A percentile compares a stretch with the other conserved stretches of the same genome.
Evolutionary conservation across 2,888 invertebrate genomes (phyloP).

Genomic region (Drosophila infuscata): DNA sequence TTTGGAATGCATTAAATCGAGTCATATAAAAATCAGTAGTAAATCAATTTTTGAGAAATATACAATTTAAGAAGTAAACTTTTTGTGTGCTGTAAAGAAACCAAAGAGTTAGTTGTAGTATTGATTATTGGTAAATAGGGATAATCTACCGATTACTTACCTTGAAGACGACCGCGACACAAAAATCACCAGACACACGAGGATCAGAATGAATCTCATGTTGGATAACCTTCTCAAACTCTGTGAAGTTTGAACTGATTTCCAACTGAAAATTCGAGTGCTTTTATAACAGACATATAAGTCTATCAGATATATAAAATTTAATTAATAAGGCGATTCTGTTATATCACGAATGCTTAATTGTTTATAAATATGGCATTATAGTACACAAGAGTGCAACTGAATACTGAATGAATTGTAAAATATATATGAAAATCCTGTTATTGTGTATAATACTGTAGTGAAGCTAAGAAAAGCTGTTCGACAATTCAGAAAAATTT

Average conservation of each 20-base stretch:
- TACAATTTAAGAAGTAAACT: no score
- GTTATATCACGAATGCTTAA: no score
- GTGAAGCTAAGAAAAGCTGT: no score
- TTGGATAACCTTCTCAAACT: not conserved
- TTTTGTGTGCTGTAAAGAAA: not conserved
- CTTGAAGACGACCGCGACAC: slow-evolving; percentile 7
- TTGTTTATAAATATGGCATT: no score
- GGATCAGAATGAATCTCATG: slow-evolving; percentile 43
- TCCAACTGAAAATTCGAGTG: not conserved
- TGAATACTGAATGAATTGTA: not conserved
- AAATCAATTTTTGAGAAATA: no score
- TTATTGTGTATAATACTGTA: no score
- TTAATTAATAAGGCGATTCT: no score
- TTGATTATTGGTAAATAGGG: no score
- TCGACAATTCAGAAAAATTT: not conserved
- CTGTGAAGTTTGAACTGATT: slow-evolving; percentile 25
- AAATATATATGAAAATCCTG: not conserved
- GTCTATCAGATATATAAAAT: no score
- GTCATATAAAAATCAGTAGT: no score
- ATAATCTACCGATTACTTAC: not conserved
- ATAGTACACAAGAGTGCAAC: not conserved
- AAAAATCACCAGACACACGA: slow-evolving; percentile 27
- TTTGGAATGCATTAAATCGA: no score
- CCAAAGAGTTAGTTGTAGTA: not conserved
- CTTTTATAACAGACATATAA: not conserved